Base-by-base conservation (phyloP, 2,113 vertebrate genomes). In the Sylvietta virens region DNA sequence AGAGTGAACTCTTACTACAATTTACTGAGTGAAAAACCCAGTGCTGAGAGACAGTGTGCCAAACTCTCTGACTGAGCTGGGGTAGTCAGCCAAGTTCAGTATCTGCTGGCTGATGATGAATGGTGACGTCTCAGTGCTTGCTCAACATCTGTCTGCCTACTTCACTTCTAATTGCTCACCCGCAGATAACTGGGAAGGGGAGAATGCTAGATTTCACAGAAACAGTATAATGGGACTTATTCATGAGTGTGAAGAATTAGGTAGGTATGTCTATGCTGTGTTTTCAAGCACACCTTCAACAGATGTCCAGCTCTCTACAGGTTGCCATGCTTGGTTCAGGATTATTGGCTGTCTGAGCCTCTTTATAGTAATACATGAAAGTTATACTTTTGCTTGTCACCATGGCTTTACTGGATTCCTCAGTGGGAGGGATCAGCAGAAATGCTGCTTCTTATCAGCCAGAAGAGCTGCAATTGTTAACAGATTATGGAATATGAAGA, bases 101-200 rank as follows among this genome's bases (percentile, higher is more conserved):
- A 65, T 96, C 94, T 95, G 69, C 80, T 88, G 80, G 47, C 71
- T 88, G 90, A 74, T 94, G 93, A 93, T 95, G 71, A 88, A 90
- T 92, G 69, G 65, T 83, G 92, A 81, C 15, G 2, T 92, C 78
- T 92, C 66, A 60, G 71, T 37, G 64, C 83, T 95, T 90, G 69
- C 88, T 94, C 92, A 95, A 92, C 91, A 86, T 94, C 95, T 96
- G 94, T 86, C 90, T 95, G 69, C 69, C 86, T 86, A 15, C 86
- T 94, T 83, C 45, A 10, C 56, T 92, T 88, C 88, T 91, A 91
- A 91, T 92, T 94, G 81, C 87, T 91, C 69, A 60, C 44, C 62
- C 28, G 0, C n/a, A 76, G 85, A 87, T 94, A 92, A 85, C 53
- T 78, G 79, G 62, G 65, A 87, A 66, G 54, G 53, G 31, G 24